Conservation (phyloP, 35 echinoderm and acorn worm species). For the Chiridota heheva region DNA sequence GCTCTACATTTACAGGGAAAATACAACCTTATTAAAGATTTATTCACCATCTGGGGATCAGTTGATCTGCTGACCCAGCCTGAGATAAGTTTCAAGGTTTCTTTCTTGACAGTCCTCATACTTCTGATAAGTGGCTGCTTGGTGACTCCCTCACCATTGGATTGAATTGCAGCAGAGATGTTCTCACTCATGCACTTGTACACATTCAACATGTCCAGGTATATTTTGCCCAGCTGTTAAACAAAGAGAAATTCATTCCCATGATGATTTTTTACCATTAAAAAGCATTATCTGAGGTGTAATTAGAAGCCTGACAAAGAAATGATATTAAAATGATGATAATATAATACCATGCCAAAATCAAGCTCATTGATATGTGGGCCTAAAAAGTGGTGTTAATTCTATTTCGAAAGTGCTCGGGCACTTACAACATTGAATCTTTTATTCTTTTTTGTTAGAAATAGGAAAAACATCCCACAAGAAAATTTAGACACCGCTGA, state of each 20-base stretch:
- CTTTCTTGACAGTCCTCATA: slow-evolving; percentile 97
- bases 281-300: neutral
- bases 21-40: too few species aligned
- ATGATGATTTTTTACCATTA: neutral
- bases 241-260: neutral
- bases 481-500: too few species aligned
- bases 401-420: too few species aligned
- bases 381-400: too few species aligned
- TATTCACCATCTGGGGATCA: slow-evolving; percentile 85
- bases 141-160: slow-evolving; percentile 83
- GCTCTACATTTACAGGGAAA: too few species aligned
- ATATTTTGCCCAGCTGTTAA: slow-evolving; percentile 87
- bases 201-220: slow-evolving; percentile 97
- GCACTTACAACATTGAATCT: too few species aligned
- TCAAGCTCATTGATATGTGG: too few species aligned
- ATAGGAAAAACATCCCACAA: too few species aligned
- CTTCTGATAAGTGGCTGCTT: slow-evolving; percentile 93
- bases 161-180: slow-evolving; percentile 84
- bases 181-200: slow-evolving; percentile 99
- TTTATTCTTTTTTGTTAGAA: too few species aligned
- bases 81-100: slow-evolving; percentile 96
- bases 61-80: slow-evolving; percentile 99
- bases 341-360: too few species aligned
- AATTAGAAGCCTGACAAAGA: neutral
- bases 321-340: neutral